A percentile compares a stretch with the other conserved stretches of the same genome.
These are phyloP conservation scores for Pheosia tremula DNA, from an alignment of 2,888 invertebrate species.

Conservation along the genomic window DNA sequence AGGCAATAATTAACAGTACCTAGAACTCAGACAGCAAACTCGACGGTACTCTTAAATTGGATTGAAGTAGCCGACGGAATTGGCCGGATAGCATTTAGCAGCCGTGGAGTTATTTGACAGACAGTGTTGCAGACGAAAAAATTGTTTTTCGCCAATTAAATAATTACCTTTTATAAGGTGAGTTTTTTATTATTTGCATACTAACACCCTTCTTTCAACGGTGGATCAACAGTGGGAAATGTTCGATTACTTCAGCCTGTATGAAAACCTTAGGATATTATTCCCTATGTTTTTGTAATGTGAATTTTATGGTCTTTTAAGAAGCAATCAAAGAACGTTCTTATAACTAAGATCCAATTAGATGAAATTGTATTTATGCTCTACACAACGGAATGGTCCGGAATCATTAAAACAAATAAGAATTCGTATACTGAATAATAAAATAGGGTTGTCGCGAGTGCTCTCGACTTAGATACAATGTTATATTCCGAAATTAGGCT, in stretches of 20 bases:
- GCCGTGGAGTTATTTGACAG: no score
- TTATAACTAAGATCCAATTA: slow-evolving; percentile 3
- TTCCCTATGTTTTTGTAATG: no score
- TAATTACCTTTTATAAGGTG: no score
- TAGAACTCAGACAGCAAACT: background rate
- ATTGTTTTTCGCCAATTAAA: no score
- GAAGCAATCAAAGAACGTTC: background rate
- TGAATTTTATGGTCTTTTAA: no score
- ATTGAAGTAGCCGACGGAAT: background rate
- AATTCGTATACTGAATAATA: slow-evolving; percentile 41
- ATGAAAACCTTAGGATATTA: no score
- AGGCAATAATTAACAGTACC: background rate
- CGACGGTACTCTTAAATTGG: background rate
- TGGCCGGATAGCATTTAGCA: background rate
- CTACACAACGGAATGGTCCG: slow-evolving; percentile 20
- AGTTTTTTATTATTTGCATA: no score
- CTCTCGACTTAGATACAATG: slow-evolving; percentile 23
- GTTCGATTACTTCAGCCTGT: no score
- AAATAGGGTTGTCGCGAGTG: slow-evolving; percentile 18
- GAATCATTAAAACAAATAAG: slow-evolving; percentile 39
- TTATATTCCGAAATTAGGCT: slow-evolving; percentile 9
- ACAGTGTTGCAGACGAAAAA: no score
- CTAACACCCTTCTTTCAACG: no score
- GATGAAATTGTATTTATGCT: slow-evolving; percentile 1
- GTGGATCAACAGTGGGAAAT: no score